Evolutionary conservation across 1,140 invertebrate genomes (phyloP).

Genomic region (Hylaeus anthracinus): DNA sequence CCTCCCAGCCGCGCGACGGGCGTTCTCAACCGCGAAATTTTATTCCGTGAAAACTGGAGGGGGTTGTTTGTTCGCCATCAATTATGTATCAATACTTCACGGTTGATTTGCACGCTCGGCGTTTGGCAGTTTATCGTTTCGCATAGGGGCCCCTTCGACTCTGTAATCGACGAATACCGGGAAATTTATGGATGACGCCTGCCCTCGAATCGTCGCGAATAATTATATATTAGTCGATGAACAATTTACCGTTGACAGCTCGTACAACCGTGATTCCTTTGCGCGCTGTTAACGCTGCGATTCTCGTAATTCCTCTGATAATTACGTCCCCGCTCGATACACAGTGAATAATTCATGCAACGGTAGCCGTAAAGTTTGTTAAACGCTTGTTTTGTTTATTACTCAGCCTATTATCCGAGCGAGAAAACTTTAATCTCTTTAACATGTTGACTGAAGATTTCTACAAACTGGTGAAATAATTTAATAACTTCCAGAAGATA

Average conservation of each 20-base stretch:
- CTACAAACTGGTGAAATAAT: too few species aligned
- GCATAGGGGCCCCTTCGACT: background rate
- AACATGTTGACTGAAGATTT: too few species aligned
- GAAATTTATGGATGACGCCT: conserved; percentile 26
- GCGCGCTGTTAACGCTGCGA: background rate
- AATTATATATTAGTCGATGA: conserved; percentile 30
- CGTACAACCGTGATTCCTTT: conserved; percentile 5
- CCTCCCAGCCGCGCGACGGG: background rate
- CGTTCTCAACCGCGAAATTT: background rate
- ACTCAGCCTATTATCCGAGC: too few species aligned
- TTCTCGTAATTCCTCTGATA: conserved; percentile 14
- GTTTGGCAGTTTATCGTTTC: background rate
- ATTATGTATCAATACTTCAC: conserved; percentile 24
- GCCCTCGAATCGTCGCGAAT: conserved; percentile 3
- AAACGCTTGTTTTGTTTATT: too few species aligned
- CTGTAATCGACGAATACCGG: conserved; percentile 13
- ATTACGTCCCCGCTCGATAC: background rate
- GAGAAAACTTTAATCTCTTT: too few species aligned
- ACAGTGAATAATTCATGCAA: conserved; percentile 14
- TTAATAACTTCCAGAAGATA: too few species aligned
- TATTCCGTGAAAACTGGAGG: background rate
- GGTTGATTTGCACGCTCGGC: conserved; percentile 12
- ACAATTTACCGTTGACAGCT: conserved; percentile 12
- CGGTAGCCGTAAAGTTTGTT: background rate
- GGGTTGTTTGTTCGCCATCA: background rate